These are phyloP conservation scores for Chelonia mydas DNA, from an alignment of 2,797 vertebrate species.

Conservation along the genomic window DNA sequence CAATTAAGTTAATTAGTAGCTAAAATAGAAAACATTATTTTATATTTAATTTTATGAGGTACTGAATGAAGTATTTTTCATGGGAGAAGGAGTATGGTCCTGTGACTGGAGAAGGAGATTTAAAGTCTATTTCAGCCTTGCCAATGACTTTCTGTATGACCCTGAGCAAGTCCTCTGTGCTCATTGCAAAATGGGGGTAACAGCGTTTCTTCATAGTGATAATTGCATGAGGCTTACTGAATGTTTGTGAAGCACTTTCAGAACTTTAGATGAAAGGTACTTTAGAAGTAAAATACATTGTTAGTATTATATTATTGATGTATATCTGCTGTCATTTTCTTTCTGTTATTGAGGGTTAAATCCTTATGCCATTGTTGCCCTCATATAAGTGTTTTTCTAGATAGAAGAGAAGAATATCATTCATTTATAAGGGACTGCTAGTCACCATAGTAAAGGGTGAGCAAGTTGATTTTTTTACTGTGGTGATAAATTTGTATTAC, in stretches of 20 bases:
- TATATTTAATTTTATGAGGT: neutral
- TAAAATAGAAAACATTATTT: neutral
- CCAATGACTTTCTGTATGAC: neutral
- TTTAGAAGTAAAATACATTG: neutral
- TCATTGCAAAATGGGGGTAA: neutral
- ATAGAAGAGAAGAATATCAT: neutral
- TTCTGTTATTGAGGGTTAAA: neutral
- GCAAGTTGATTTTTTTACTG: fast-evolving
- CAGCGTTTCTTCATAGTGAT: neutral
- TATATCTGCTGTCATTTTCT: neutral
- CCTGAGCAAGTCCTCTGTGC: neutral
- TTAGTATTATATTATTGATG: neutral
- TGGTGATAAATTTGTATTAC: neutral
- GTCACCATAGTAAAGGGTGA: neutral
- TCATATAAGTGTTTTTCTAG: neutral
- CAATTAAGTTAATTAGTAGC: neutral
- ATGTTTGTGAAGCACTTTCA: neutral
- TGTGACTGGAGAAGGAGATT: neutral
- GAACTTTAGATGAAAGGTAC: neutral
- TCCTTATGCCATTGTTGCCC: neutral
- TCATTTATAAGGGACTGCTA: neutral
- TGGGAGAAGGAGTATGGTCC: neutral
- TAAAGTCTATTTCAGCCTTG: neutral
- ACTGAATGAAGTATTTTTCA: neutral
- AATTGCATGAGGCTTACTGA: neutral